A percentile compares a stretch with the other conserved stretches of the same genome.
These are phyloP conservation scores for Halcyon smyrnensis DNA, from an alignment of 2,797 vertebrate species.

Conservation along the genomic window DNA sequence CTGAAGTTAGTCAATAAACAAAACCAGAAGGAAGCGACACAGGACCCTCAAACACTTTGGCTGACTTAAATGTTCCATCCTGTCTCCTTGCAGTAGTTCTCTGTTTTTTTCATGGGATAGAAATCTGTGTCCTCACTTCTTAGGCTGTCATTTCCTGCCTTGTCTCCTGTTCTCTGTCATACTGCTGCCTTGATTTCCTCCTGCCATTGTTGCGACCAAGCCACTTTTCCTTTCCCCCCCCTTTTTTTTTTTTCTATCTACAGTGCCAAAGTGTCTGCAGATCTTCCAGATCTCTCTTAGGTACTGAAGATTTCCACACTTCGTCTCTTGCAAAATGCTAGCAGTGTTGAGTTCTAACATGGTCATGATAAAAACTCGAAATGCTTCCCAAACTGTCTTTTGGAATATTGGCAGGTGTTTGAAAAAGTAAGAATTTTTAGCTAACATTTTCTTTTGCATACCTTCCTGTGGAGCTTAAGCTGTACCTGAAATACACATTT, in stretches of 20 bases:
- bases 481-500: not conserved
- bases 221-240: not conserved
- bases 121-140: not conserved
- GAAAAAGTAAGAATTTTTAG: not conserved
- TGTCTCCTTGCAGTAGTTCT: not conserved
- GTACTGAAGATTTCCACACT: not conserved
- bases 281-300: not conserved
- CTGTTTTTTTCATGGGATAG: not conserved
- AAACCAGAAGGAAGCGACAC: not conserved
- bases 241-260: not conserved
- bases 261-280: not conserved
- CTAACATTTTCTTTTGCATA: not conserved
- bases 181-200: conserved; percentile 44
- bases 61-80: not conserved
- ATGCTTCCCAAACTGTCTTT: not conserved
- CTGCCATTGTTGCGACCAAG: conserved; percentile 13
- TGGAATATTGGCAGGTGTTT: not conserved
- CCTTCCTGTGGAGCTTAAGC: not conserved
- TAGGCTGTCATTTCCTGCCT: conserved; percentile 16
- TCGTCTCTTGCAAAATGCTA: not conserved
- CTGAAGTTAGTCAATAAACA: not conserved
- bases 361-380: not conserved
- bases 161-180: not conserved
- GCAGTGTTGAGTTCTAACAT: not conserved
- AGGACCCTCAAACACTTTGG: not conserved